These are phyloP conservation scores for Molossus alvarezi DNA, from an alignment of 2,797 vertebrate species.

Conservation along the genomic window DNA sequence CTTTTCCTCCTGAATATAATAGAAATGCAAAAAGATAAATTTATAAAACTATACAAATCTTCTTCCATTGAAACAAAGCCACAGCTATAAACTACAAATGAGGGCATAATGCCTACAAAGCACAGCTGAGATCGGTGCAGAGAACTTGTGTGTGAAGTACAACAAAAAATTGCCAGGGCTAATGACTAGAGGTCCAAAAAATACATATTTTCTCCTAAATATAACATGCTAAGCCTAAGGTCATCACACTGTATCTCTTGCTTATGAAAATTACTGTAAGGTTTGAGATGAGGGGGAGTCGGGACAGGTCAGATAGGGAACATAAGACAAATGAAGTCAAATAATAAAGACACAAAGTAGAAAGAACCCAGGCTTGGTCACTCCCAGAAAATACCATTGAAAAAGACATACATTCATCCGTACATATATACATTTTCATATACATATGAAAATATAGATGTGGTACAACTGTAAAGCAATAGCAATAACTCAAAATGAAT, in stretches of 20 bases:
- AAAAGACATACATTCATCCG: not conserved
- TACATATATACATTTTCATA: not conserved
- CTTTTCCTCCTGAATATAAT: constrained; percentile 3
- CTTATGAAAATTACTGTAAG: not conserved
- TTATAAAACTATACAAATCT: not conserved
- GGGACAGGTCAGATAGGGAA: not conserved
- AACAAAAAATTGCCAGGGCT: not conserved
- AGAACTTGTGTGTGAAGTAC: not conserved
- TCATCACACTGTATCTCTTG: not conserved
- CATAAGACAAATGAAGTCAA: not conserved
- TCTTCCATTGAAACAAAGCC: not conserved
- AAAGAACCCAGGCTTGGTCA: not conserved
- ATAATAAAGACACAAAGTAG: not conserved
- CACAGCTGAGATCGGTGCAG: constrained; percentile 1
- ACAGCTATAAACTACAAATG: constrained; percentile 7
- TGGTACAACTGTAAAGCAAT: not conserved
- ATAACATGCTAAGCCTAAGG: not conserved
- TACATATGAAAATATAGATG: not conserved
- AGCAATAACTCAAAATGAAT: not conserved
- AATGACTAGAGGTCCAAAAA: not conserved
- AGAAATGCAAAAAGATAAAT: not conserved
- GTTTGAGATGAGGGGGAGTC: not conserved
- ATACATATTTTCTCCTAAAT: not conserved
- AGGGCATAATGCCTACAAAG: constrained; percentile 22
- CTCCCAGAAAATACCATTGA: not conserved